Evolutionary conservation across 2,113 vertebrate genomes (phyloP), one percentile per base, ranked within the genome.

Genomic region (Thermophis baileyi): DNA sequence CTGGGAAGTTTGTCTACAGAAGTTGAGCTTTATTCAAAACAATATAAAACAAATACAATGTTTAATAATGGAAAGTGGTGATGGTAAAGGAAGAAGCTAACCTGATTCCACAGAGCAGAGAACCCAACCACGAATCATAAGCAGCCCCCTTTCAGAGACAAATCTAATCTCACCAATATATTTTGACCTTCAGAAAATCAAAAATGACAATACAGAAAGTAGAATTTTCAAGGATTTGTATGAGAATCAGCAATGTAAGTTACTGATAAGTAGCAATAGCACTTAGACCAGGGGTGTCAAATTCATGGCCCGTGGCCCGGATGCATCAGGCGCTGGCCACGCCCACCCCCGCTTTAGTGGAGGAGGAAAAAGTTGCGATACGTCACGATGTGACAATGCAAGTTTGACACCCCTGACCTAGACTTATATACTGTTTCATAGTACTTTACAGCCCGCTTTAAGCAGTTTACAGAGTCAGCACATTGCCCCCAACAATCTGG

Each of bases 261-360:
- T 4, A 50, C 3, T 69, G 30, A 69, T 69, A 18, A 69, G 63
- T 69, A 35, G 63, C 63, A 69, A 69, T 16, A n/a, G 14, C 14
- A 69, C 30, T 30, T 69, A 18, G 51, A 53, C 1, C 51, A 53
- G 16, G 16, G 16, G 12, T 18, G 14, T 53, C 51, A 53, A 53
- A 53, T 16, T 53, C 1, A 3, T 18, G 51, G 51, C 51, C 51
- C 4, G 16, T 16, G 1, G 16, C 14, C 51, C 16, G 1, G 14
- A 18, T 51, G 50, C 12, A 10, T 51, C 50, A 51, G 12, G 12
- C 11, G 2, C 50, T 14, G 50, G 50, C 50, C 50, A 12, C 16
- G 1, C 16, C 4, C 16, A 18, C 0, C 3, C 51, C 11, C 16
- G 12, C 3, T 51, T 51, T 51, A 12, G 12, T 11, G 6, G 11